Evolutionary conservation across 2,888 invertebrate genomes (phyloP), one percentile per base, ranked within the genome.

Genomic region (Isotomurus palustris): DNA sequence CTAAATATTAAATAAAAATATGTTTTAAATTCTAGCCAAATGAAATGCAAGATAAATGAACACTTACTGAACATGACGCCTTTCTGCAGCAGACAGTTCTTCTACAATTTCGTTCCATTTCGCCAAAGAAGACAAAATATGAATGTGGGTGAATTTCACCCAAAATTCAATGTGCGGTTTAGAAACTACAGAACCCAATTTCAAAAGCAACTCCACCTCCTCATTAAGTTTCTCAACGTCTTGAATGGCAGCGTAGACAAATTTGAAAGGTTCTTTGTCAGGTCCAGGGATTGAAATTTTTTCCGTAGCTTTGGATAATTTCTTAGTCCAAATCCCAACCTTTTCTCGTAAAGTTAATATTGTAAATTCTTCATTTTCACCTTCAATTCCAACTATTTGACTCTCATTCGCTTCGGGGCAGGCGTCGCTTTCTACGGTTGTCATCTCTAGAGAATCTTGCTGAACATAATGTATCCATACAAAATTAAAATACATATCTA

Each of bases 21-120:
- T 29, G 25, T 36, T n/a, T n/a, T n/a, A n/a, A n/a, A n/a, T n/a
- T n/a, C 5, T 14, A 35, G 35, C 35, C 27, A 6, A 35, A 22
- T 22, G n/a, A 38, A 19, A 19, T 8, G 25, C 24, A 44, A 55
- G 41, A 36, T 52, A 22, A 24, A 32, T 32, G n/a, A 49, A 35
- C 10, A 51, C 60, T 50, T 45, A 69, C 69, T 63, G 56, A 22
- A 61, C 53, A 47, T 69, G 69, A 17, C 60, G 48, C 40, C 62
- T 45, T 38, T 67, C 66, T 5, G 69, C 67, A 2, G 47, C 27
- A 21, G 51, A 55, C 22, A 63, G 51, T 53, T 69, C 66, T 22
- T 69, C 69, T 32, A 62, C 66, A 3, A 56, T 50, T 44, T 69
- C 69, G 43, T 61, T 52, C 67, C 67, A 69, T 44, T 69, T 69